Conservation (phyloP, 2,797 vertebrate genomes). For the Melanotaenia boesemani region DNA sequence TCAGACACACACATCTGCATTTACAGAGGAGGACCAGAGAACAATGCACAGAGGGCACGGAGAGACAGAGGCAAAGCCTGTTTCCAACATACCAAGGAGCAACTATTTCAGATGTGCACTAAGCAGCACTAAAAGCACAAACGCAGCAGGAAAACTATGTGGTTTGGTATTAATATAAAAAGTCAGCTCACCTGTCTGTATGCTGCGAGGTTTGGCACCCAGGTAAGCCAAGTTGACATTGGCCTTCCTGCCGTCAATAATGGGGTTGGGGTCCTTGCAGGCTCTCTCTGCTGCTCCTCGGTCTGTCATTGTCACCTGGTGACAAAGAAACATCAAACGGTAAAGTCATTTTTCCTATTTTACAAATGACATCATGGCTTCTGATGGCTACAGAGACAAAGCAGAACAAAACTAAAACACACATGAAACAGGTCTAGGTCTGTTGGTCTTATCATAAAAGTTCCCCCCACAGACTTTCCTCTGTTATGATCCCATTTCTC, state of each 20-base stretch:
- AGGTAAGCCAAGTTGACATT: constrained; percentile 97
- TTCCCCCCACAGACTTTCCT: constrained; percentile 19
- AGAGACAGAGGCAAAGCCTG: constrained; percentile 66
- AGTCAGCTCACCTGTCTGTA: constrained; percentile 90
- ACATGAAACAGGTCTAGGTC: constrained; percentile 4
- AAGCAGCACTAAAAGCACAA: constrained; percentile 11
- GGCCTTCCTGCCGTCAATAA: constrained; percentile 97
- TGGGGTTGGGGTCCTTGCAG: constrained; percentile 98
- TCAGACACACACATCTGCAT: constrained; percentile 80
- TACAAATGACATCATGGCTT: neutral
- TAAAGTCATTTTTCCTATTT: neutral
- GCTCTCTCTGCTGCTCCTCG: constrained; percentile 92
- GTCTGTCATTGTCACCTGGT: constrained; percentile 97
- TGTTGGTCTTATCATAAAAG: constrained; percentile 24
- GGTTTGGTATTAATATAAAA: neutral
- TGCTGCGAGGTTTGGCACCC: constrained; percentile 94
- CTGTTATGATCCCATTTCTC: constrained; percentile 38
- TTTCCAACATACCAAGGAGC: constrained; percentile 50
- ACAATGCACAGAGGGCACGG: constrained; percentile 78
- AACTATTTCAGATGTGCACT: constrained; percentile 51
- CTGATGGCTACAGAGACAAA: neutral
- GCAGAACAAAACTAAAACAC: neutral
- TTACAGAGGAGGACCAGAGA: constrained; percentile 77
- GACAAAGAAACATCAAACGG: constrained; percentile 30
- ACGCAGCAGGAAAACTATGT: constrained; percentile 5